Base-by-base conservation (phyloP, 2,888 invertebrate genomes). In the Osedax frankpressi region DNA sequence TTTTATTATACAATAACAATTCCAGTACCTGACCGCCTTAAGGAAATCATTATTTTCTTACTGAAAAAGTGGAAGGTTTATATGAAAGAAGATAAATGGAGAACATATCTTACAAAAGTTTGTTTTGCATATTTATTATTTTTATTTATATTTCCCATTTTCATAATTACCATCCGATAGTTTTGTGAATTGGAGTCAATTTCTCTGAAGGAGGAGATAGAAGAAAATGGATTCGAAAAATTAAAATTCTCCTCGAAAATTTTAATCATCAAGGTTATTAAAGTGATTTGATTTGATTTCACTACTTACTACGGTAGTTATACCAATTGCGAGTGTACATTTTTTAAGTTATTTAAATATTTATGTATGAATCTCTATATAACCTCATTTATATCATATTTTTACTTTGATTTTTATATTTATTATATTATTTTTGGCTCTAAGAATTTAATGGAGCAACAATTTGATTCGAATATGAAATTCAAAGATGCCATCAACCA, bases 221-320 rank as follows among this genome's bases (percentile, higher is more conserved):
- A 95, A 85, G 88, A 94, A 78, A 94, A 94, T 86, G 94, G 95
- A 60, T 97, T 95, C 86, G 92, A 92, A 84, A 92, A 94, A 86
- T 89, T 93, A 77, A 90, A 92, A 80, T 87, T 92, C 71, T 89
- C 89, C 80, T 91, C 94, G 19, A 96, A 96, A 87, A 87, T 97
- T 75, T 89, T 91, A 78, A 88, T 93, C 79, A 88, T 96, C 74
- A 93, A 94, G 89, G 94, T 94, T 88, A 83, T 14, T n/a, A 19
- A 11, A 28, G 24, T 30, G 1, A 6, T 72, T 73, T 11, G 19
- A 6, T 28, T 67, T n/a, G n/a, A n/a, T n/a, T n/a, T n/a, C n/a
- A n/a, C n/a, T n/a, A n/a, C n/a, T n/a, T n/a, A n/a, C n/a, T n/a
- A n/a, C n/a, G n/a, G n/a, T n/a, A n/a, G n/a, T n/a, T n/a, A n/a